phyloP scores from a whole-genome alignment of 1,140 invertebrate species.

The Drosophila varians region DNA sequence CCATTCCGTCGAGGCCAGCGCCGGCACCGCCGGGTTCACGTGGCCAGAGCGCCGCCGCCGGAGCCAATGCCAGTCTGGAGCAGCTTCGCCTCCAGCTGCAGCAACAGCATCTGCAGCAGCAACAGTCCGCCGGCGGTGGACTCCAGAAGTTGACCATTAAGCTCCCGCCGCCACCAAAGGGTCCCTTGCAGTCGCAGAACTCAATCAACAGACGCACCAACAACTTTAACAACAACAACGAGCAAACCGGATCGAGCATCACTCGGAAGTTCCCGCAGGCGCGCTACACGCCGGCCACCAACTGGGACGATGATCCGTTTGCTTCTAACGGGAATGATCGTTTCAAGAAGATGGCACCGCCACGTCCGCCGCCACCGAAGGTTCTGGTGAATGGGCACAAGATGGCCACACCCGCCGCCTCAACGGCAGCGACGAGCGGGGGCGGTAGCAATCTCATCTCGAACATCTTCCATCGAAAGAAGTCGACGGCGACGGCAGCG shows the following conservation, averaged over 20 bases:
- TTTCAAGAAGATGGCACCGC: constrained; percentile 74
- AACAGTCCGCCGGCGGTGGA: constrained; percentile 52
- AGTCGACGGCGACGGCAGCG: constrained; percentile 50
- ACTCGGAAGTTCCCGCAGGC: constrained; percentile 78
- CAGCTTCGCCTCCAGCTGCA: constrained; percentile 74
- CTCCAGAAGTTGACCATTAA: constrained; percentile 73
- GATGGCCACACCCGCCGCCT: constrained; percentile 16
- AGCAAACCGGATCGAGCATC: constrained; percentile 55
- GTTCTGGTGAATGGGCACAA: constrained; percentile 60
- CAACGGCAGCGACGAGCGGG: constrained; percentile 17
- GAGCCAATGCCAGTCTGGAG: constrained; percentile 75
- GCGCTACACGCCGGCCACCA: constrained; percentile 76
- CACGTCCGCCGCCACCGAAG: constrained; percentile 78
- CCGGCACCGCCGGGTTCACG: constrained; percentile 77
- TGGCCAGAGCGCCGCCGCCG: constrained; percentile 67
- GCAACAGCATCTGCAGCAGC: constrained; percentile 73
- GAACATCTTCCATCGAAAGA: constrained; percentile 79
- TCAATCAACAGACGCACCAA: constrained; percentile 14
- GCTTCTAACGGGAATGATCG: constrained; percentile 44
- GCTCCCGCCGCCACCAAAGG: constrained; percentile 75
- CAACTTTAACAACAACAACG: constrained; percentile 50
- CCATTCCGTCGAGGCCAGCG: constrained; percentile 82
- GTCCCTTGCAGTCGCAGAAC: constrained; percentile 38
- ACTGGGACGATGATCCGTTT: constrained; percentile 78
- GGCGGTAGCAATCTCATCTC: constrained; percentile 78